phyloP scores from a whole-genome alignment of 2,888 invertebrate genomes.

The Agrilus mali region DNA sequence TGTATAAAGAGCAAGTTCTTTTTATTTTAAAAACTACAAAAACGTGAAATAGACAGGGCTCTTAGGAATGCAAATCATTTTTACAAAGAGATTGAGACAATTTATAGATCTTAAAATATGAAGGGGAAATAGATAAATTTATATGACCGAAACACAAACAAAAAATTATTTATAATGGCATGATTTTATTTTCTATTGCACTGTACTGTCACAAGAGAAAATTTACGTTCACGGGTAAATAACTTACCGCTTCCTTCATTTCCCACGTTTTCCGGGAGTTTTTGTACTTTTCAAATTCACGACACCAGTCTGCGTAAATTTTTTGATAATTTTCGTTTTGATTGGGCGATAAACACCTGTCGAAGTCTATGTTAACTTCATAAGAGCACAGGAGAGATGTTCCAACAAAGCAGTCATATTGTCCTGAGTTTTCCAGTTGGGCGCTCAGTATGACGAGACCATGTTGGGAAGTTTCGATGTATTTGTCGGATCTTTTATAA shows the following conservation, averaged over 20 bases:
- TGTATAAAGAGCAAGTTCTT: too few relatives aligned
- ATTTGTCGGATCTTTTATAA: constrained; percentile 69
- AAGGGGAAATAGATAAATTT: too few relatives aligned
- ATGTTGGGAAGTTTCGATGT: constrained; percentile 85
- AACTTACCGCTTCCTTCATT: constrained; percentile 78
- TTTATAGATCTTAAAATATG: too few relatives aligned
- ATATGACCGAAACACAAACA: too few relatives aligned
- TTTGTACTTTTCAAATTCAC: constrained; percentile 95
- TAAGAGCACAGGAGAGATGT: constrained; percentile 78
- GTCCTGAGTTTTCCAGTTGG: constrained; percentile 76
- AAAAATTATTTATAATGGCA: too few relatives aligned
- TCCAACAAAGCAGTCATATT: constrained; percentile 84
- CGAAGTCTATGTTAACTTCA: constrained; percentile 87
- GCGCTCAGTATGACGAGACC: constrained; percentile 82
- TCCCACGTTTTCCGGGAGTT: constrained; percentile 93
- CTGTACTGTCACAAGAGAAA: too few relatives aligned
- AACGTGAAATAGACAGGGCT: too few relatives aligned
- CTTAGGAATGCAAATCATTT: too few relatives aligned
- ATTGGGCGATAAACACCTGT: constrained; percentile 80
- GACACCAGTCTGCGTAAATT: constrained; percentile 97
- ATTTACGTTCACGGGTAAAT: not conserved
- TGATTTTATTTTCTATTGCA: too few relatives aligned
- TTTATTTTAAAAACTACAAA: too few relatives aligned
- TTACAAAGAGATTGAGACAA: too few relatives aligned
- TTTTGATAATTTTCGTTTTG: constrained; percentile 87